A percentile compares a stretch with the other conserved stretches of the same genome.
These are phyloP conservation scores for Bombus consobrinus DNA, from an alignment of 1,140 invertebrate genomes.

Conservation along the genomic window DNA sequence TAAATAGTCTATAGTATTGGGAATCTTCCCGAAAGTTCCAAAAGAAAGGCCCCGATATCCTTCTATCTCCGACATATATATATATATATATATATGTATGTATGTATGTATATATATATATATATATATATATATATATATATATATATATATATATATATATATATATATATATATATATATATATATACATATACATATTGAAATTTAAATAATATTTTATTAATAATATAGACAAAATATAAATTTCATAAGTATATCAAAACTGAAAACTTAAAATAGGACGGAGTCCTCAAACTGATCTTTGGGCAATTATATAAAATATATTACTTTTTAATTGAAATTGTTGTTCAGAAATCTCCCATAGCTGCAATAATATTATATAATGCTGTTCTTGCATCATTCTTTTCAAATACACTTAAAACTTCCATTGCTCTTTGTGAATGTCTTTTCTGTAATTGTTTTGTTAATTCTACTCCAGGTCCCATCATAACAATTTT, in stretches of 20 bases:
- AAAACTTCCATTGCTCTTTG: conserved; percentile 89
- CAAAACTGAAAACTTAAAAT: conserved; percentile 39
- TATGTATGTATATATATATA: neutral
- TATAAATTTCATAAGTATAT: conserved; percentile 35
- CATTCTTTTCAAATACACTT: conserved; percentile 88
- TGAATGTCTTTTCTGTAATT: conserved; percentile 90
- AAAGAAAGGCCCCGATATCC: too few relatives aligned
- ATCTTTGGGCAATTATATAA: conserved; percentile 41
- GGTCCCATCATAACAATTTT: conserved; percentile 86
- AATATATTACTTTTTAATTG: conserved; percentile 82
- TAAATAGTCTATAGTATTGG: too few relatives aligned
- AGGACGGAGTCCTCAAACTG: conserved; percentile 59
- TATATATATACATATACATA: neutral
- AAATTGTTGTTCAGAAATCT: conserved; percentile 86
- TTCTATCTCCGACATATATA: too few relatives aligned
- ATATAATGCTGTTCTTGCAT: conserved; percentile 89
- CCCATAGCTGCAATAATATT: conserved; percentile 93
- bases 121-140: neutral
- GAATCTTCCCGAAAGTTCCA: too few relatives aligned
- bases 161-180: too few relatives aligned
- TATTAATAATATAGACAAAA: conserved; percentile 3
- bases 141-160: neutral
- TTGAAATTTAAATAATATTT: conserved; percentile 4
- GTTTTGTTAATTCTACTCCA: conserved; percentile 89
- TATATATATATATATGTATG: too few relatives aligned